Base-by-base conservation (phyloP, 2,113 vertebrate species). In the Prietella phreatophila region DNA sequence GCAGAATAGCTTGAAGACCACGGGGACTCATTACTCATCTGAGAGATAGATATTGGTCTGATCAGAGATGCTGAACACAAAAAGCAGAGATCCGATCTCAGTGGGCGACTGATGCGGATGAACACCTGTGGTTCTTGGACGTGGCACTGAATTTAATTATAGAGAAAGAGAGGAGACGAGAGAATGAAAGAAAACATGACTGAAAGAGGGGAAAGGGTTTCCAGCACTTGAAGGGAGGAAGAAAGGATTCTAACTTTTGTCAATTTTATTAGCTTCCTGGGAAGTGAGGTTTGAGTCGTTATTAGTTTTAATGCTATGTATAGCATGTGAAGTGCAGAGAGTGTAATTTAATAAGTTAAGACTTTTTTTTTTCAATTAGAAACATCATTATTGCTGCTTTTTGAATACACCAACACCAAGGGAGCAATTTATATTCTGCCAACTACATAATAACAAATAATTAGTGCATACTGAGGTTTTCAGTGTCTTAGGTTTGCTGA, bases 21-120 rank as follows among this genome's bases (percentile, higher is more conserved):
- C 53, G 5, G 80, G 75, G 89, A 88, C 71, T 89, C 89, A 91
- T 93, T 93, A 89, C 88, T 94, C 91, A 94, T 91, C 91, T 60
- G 75, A 85, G 88, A 92, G 90, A 93, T 91, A 92, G 93, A 94
- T 91, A 92, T 93, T 87, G 91, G 83, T 88, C 79, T 91, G 90
- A 90, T 90, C 89, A 92, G 87, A 93, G 92, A 93, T 92, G 93
- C 90, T 84, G 82, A 85, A 89, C 60, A 67, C 88, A 91, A 93
- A 91, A 90, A 94, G 92, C 91, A 84, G 71, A 85, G 87, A 93
- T 94, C 81, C 79, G 89, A 84, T 87, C 89, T 91, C 86, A 91
- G 88, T 60, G 82, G 92, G 42, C 84, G 89, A 55, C 88, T 92
- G 90, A 92, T 93, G 90, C 90, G 91, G 85, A 86, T 87, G 86